Evolutionary conservation across 2,888 invertebrate genomes (phyloP).

Genomic region (Lymantria dispar): DNA sequence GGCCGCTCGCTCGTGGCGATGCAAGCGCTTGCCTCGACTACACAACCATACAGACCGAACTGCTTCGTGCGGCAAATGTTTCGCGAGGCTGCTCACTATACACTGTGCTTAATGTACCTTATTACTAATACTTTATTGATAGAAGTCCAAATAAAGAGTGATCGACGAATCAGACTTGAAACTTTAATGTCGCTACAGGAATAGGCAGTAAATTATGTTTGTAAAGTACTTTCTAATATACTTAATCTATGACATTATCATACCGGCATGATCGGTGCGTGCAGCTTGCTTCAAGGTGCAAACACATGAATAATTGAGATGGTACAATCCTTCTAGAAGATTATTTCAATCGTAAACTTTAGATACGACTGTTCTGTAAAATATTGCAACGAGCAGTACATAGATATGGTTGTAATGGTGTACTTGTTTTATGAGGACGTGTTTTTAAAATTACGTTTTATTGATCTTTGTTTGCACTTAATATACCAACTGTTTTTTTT

Average conservation of each 20-base stretch:
- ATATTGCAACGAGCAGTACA: background rate
- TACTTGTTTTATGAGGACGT: background rate
- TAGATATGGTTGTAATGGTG: background rate
- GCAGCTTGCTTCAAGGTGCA: slow-evolving; percentile 37
- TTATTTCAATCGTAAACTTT: slow-evolving; percentile 2
- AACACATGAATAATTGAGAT: slow-evolving; percentile 57
- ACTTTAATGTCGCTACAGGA: background rate
- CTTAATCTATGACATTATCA: slow-evolving; percentile 36
- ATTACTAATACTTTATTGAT: too few species aligned
- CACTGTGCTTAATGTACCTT: too few species aligned
- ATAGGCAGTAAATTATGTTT: background rate
- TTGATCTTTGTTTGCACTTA: too few species aligned
- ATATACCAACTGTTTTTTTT: too few species aligned
- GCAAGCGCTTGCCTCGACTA: too few species aligned
- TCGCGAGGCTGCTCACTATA: too few species aligned
- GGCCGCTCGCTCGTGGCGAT: too few species aligned
- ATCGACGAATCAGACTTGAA: too few species aligned
- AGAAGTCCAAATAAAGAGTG: too few species aligned
- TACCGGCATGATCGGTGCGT: slow-evolving; percentile 33
- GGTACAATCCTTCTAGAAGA: slow-evolving; percentile 23
- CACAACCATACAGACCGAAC: too few species aligned
- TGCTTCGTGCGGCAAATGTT: too few species aligned
- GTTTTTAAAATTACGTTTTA: background rate
- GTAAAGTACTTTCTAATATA: background rate
- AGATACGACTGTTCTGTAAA: background rate